Base-by-base conservation (phyloP, 2,888 invertebrate species). In the Dorcus parallelipipedus region DNA sequence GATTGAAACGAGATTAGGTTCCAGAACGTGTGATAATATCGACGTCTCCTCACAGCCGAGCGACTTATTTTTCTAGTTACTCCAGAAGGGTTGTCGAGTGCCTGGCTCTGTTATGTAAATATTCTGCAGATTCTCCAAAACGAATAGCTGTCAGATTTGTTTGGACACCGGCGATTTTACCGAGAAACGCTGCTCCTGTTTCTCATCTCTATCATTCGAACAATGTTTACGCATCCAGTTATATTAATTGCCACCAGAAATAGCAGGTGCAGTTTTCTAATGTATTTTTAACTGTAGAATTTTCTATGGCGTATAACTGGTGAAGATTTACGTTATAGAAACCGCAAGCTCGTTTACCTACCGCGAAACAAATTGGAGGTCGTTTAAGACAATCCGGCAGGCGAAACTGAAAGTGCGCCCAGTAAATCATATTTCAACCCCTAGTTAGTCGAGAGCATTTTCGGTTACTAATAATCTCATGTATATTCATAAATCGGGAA, bases 21-120 rank as follows among this genome's bases (percentile, higher is more conserved):
- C 6, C 39, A 38, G 58, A 58, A 61, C 60, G 61, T 62, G 68
- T 54, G 62, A 64, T 65, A 45, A 61, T 52, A 63, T 65, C 66
- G 49, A 60, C 54, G 40, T 61, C 56, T 33, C 26, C 26, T 33
- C 26, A 33, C 3, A 33, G 26, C 26, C 54, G 59, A 42, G 50
- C 52, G 68, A 69, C 69, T 68, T 69, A 69, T 70, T 69, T 69
- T 68, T 59, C 57, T 69, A 69, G 69, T 67, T 68, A 71, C 64
- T 62, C 62, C 66, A 71, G 69, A 70, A 69, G 71, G 68, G 67
- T 69, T 67, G 62, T 63, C 67, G 63, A 66, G 64, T 64, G 64
- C 59, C 61, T 64, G 3, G 26, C 6, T 33, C 26, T 33, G 59
- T 68, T 68, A 62, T 67, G 63, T 69, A 70, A 71, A 71, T 66